Evolutionary conservation across 2,888 invertebrate species (phyloP).

Genomic region (Drosophila merina): DNA sequence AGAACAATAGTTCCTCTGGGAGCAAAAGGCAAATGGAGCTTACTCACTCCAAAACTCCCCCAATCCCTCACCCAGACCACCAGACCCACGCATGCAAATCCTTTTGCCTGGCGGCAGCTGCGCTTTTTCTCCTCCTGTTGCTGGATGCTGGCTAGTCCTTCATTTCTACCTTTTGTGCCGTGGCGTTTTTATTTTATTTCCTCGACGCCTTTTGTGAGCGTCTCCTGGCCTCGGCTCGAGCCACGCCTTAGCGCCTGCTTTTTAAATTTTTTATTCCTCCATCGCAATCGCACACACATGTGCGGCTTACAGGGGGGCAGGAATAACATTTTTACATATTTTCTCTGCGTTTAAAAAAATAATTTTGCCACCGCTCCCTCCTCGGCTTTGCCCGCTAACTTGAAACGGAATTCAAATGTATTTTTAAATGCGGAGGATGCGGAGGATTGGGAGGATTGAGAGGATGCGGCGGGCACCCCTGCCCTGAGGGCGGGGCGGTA

Average conservation of each 20-base stretch:
- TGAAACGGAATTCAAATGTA: slow-evolving; percentile 77
- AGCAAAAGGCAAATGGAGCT: slow-evolving; percentile 73
- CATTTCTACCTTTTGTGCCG: slow-evolving; percentile 54
- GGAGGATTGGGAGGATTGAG: neutral
- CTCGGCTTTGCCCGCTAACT: slow-evolving; percentile 72
- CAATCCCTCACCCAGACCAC: neutral
- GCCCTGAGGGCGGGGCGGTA: neutral
- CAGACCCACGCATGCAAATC: slow-evolving; percentile 58
- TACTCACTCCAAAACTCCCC: slow-evolving; percentile 14
- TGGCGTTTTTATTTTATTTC: slow-evolving; percentile 75
- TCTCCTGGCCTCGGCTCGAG: slow-evolving; percentile 63
- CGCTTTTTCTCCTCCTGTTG: slow-evolving; percentile 37
- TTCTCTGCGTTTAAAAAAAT: slow-evolving; percentile 74
- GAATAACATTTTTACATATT: slow-evolving; percentile 76
- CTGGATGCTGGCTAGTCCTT: slow-evolving; percentile 24
- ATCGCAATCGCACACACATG: slow-evolving; percentile 11
- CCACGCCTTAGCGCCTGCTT: slow-evolving; percentile 59
- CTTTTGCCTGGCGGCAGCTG: slow-evolving; percentile 73
- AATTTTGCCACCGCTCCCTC: slow-evolving; percentile 61
- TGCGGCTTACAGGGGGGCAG: slow-evolving; percentile 46
- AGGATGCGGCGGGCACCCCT: slow-evolving; percentile 5
- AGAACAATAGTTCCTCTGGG: slow-evolving; percentile 82
- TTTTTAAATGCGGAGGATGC: slow-evolving; percentile 54
- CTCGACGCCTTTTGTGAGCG: slow-evolving; percentile 74
- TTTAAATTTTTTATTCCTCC: slow-evolving; percentile 60